Evolutionary conservation across 2,888 invertebrate genomes (phyloP).

Genomic region (Lucinisca nassula): DNA sequence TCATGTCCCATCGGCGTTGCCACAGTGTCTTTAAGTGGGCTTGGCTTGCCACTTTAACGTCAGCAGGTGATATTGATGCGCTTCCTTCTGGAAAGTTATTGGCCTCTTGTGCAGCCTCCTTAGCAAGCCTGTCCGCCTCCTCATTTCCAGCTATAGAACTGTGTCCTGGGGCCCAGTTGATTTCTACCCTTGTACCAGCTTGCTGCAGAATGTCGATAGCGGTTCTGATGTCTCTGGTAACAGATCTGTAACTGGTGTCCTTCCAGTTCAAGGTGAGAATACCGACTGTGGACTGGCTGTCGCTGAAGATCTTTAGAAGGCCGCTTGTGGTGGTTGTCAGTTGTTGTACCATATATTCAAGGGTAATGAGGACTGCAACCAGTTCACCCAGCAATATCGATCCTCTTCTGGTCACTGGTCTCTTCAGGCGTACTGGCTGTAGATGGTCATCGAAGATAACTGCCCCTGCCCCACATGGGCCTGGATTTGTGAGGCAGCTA

Average conservation of each 20-base stretch:
- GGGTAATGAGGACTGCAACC: neutral
- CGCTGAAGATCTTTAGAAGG: neutral
- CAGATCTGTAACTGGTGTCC: neutral
- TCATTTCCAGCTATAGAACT: neutral
- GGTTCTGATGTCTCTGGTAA: neutral
- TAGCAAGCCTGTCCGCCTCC: neutral
- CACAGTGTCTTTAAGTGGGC: too few relatives aligned
- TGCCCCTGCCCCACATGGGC: conserved; percentile 8
- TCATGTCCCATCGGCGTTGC: too few relatives aligned
- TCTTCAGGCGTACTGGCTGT: neutral
- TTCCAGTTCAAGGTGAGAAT: conserved; percentile 3
- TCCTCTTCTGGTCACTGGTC: neutral
- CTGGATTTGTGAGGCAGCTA: neutral
- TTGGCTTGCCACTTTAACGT: too few relatives aligned
- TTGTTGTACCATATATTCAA: neutral
- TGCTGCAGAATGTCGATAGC: neutral
- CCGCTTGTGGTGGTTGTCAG: neutral
- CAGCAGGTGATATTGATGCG: too few relatives aligned
- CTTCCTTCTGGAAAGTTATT: too few relatives aligned
- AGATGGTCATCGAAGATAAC: neutral
- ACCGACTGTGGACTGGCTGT: neutral
- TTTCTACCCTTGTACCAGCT: neutral
- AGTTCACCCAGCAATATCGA: neutral
- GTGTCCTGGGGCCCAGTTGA: neutral
- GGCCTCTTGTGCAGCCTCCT: too few relatives aligned